Evolutionary conservation across 2,113 vertebrate genomes (phyloP), one percentile per base, ranked within the genome.

Genomic region (Romanogobio albipinnatus): DNA sequence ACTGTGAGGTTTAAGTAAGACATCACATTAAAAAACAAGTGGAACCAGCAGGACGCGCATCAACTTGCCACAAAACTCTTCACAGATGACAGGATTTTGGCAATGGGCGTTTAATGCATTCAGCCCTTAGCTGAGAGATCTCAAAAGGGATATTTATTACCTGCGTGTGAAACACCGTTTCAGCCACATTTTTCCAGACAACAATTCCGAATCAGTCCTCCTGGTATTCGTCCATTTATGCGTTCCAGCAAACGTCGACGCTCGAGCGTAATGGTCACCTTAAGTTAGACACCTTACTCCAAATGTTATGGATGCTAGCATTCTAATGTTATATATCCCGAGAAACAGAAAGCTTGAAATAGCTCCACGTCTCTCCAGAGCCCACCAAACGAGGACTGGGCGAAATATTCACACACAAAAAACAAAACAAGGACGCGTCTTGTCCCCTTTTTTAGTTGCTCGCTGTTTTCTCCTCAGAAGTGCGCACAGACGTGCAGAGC

Each of bases 151-250:
- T 47, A 70, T 64, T 51, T 89, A 93, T 94, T 94, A 95, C 95
- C 95, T 95, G 94, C 92, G 93, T 88, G 91, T 89, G 86, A 93
- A 90, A 88, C 92, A 92, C 90, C 92, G 92, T 93, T 95, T 94
- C 90, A 95, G 93, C 95, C 95, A 94, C 95, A 95, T 95, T 81
- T 90, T 89, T 91, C 87, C 89, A 87, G 88, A 89, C 88, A 89
- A 88, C 87, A 89, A 92, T 91, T 90, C 92, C 91, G 90, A 88
- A 90, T 94, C 91, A 95, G 92, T 93, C 90, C 86, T 92, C 87
- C 92, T 89, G 92, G 90, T 92, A 90, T 88, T 92, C 93, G 92
- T 91, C 93, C 94, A 95, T 95, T 90, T 83, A 91, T 89, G 88
- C 81, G 87, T 89, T 91, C 92, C 90, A 92, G 86, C 89, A 92